phyloP scores from a whole-genome alignment of 2,113 vertebrate species.

The Camelus dromedarius region DNA sequence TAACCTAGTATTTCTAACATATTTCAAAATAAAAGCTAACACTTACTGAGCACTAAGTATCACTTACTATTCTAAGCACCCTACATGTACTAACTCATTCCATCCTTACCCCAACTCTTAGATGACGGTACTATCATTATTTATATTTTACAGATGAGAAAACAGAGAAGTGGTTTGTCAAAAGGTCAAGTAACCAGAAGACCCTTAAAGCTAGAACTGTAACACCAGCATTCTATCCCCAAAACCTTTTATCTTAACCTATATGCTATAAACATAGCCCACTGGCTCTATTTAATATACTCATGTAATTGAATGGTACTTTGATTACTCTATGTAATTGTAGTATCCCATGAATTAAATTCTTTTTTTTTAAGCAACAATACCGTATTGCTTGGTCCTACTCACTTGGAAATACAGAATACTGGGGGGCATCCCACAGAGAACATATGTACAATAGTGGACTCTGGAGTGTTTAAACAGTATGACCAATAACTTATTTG shows the following conservation, averaged over 20 bases:
- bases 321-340: background rate
- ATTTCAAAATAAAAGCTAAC: constrained; percentile 50
- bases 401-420: background rate
- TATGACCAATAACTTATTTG: background rate
- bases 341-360: background rate
- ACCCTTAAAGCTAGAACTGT: background rate
- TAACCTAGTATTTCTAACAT: background rate
- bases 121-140: background rate
- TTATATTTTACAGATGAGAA: constrained; percentile 23
- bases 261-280: background rate
- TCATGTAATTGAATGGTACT: background rate
- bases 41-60: constrained; percentile 34
- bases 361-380: background rate
- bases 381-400: background rate
- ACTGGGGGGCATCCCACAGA: background rate
- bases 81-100: background rate
- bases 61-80: constrained; percentile 1
- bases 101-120: background rate
- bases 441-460: background rate
- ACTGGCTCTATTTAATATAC: background rate
- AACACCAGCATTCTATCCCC: background rate
- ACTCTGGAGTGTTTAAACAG: background rate
- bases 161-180: constrained; percentile 1
- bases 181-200: background rate
- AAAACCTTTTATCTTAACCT: background rate